A percentile compares a stretch with the other conserved stretches of the same genome.
phyloP scores from a whole-genome alignment of 2,113 vertebrate species.

The Arothron firmamentum region DNA sequence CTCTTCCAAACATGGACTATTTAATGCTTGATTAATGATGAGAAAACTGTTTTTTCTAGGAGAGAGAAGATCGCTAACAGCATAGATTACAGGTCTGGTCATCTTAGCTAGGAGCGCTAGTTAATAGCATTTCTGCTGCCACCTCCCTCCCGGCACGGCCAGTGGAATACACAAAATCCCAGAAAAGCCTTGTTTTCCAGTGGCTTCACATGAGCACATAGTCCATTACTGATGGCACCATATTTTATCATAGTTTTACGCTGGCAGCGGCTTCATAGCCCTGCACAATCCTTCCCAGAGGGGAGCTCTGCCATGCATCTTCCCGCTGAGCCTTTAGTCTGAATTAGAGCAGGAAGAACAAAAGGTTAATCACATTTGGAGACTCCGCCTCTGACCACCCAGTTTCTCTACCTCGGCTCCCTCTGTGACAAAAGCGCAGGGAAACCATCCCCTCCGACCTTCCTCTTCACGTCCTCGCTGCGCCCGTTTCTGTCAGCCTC shows the following conservation, averaged over 20 bases:
- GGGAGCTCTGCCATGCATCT: slow-evolving; percentile 32
- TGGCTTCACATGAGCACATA: slow-evolving; percentile 6
- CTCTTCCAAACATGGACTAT: no score
- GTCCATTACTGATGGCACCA: slow-evolving; percentile 32
- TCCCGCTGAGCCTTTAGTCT: slow-evolving; percentile 47
- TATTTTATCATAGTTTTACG: slow-evolving; percentile 35
- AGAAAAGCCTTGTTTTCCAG: not conserved
- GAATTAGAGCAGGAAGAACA: slow-evolving; percentile 52
- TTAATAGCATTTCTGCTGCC: no score
- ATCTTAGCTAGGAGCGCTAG: no score
- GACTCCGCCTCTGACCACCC: slow-evolving; percentile 52
- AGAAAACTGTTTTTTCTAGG: no score
- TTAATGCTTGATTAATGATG: no score
- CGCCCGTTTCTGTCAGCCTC: slow-evolving; percentile 6
- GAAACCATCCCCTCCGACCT: not conserved
- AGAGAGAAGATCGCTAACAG: no score
- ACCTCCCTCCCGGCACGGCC: no score
- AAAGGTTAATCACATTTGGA: slow-evolving; percentile 51
- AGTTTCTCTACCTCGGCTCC: slow-evolving; percentile 14
- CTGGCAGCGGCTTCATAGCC: slow-evolving; percentile 17
- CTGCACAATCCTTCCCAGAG: slow-evolving; percentile 25
- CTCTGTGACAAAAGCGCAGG: not conserved
- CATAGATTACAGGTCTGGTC: no score
- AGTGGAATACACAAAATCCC: no score
- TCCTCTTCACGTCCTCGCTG: not conserved